Evolutionary conservation across 2,797 vertebrate genomes (phyloP).

Genomic region (Mormyrops attenuatus): DNA sequence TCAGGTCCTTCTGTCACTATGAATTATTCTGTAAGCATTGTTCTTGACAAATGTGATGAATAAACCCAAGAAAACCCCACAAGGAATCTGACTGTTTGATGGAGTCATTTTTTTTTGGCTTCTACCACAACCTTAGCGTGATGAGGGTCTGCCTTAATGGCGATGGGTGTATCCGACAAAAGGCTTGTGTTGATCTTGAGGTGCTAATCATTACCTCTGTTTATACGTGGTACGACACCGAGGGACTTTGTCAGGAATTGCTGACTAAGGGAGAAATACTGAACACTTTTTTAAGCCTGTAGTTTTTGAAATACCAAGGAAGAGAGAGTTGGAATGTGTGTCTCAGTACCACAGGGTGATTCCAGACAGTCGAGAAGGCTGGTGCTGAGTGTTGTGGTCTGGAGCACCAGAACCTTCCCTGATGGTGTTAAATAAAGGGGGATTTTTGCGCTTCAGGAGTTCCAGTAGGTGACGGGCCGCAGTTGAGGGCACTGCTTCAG

Average conservation of each 20-base stretch:
- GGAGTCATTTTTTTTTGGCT: slow-evolving; percentile 34
- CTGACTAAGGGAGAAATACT: slow-evolving; percentile 18
- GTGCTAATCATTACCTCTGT: slow-evolving; percentile 45
- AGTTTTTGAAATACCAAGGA: neutral
- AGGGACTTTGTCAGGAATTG: slow-evolving; percentile 13
- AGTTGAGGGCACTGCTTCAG: neutral
- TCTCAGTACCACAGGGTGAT: neutral
- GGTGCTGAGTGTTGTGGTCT: neutral
- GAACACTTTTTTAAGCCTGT: neutral
- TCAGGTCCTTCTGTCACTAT: slow-evolving; percentile 7
- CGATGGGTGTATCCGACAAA: slow-evolving; percentile 27
- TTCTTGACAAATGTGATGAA: slow-evolving; percentile 41
- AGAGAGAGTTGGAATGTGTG: neutral
- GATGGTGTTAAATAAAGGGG: neutral
- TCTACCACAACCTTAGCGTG: slow-evolving; percentile 41
- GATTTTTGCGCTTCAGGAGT: neutral
- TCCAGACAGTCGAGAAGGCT: neutral
- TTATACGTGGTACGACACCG: slow-evolving; percentile 26
- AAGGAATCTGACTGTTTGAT: slow-evolving; percentile 18
- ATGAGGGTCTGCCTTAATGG: slow-evolving; percentile 40
- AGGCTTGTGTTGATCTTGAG: slow-evolving; percentile 30
- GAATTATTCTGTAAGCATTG: slow-evolving; percentile 18
- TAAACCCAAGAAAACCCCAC: slow-evolving; percentile 35
- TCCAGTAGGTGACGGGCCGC: neutral
- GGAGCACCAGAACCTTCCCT: neutral